Evolutionary conservation across 2,113 vertebrate genomes (phyloP), one percentile per base, ranked within the genome.

Genomic region (Cyphotilapia sp.): DNA sequence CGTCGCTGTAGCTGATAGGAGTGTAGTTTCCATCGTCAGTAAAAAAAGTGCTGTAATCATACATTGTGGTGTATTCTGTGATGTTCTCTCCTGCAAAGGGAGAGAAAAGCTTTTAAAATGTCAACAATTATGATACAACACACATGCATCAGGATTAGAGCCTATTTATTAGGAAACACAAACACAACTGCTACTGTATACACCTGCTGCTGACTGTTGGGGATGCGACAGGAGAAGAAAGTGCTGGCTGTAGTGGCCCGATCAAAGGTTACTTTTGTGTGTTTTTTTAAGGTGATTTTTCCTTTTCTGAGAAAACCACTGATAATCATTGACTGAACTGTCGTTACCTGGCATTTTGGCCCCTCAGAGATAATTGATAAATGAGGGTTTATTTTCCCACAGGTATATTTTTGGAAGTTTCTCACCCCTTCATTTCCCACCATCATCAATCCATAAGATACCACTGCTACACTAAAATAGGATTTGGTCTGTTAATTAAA

Each of bases 1-100:
- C 56, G 0, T 80, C 54, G 0, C 0, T 1, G 4, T 80, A 90
- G 0, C 0, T 0, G 66, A 97, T 97, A 0, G 94, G 96, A 31
- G 2, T 1, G 11, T 1, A 5, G 6, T 1, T 1, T 1, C 2
- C 4, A 11, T 13, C 3, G 0, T 54, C 3, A 7, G 6, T 16
- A 9, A 88, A 83, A n/a, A 93, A 87, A 1, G 0, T 0, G 2
- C 4, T 19, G 14, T 93, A 94, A 12, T 93, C 47, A 5, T 3
- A 7, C 0, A 1, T 0, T 1, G 3, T 3, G 12, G 1, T 11
- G 71, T 76, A 49, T 29, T 45, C 14, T 49, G 69, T 74, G 69
- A 74, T 16, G 40, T 74, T 74, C 22, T 45, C 14, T 74, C 71
- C 63, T n/a, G 8, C 6, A 19, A 1, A 80, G n/a, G 27, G 8